Base-by-base conservation (phyloP, 2,113 vertebrate species). In the Pygathrix nemaeus region DNA sequence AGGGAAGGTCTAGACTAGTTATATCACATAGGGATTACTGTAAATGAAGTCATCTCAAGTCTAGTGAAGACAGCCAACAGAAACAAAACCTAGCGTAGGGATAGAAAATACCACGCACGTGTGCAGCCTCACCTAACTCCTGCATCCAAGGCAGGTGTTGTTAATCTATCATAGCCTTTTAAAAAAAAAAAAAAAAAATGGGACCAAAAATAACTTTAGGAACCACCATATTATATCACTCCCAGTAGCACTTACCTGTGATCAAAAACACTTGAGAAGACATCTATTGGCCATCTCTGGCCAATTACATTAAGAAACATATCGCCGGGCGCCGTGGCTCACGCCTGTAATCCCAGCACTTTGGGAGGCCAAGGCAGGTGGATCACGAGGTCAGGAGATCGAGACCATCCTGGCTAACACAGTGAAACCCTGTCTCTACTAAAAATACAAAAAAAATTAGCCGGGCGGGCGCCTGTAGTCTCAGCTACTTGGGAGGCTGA, bases 121-220 rank as follows among this genome's bases (percentile, higher is more conserved):
- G 25, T 43, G 4, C 43, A 85, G 73, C n/a, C 59, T 38, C 18
- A 84, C 27, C 48, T 88, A 17, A 45, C n/a, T 64, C 75, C 80
- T 72, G 83, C 27, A 40, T 43, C 86, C 6, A 7, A 57, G 35
- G 21, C 48, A 84, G 81, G n/a, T 6, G 8, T 32, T 48, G 20
- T 27, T 43, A 25, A 61, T 86, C 73, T 55, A 16, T 61, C 35
- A 35, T 4, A 12, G 30, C 9, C 43, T n/a, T 52, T 82, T 30
- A 0, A 43, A 43, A 43, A 43, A 43, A 52, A 64, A 64, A 30
- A 55, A 55, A 52, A 55, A 55, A n/a, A 2, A 3, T 38, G 57
- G 70, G 76, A 96, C 81, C 83, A 96, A 78, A 80, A 96, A 72
- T 73, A 93, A 61, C 66, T 96, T 85, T 27, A 70, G 68, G 87